Evolutionary conservation across 2,113 vertebrate genomes (phyloP).

Genomic region (Alligator sinensis): DNA sequence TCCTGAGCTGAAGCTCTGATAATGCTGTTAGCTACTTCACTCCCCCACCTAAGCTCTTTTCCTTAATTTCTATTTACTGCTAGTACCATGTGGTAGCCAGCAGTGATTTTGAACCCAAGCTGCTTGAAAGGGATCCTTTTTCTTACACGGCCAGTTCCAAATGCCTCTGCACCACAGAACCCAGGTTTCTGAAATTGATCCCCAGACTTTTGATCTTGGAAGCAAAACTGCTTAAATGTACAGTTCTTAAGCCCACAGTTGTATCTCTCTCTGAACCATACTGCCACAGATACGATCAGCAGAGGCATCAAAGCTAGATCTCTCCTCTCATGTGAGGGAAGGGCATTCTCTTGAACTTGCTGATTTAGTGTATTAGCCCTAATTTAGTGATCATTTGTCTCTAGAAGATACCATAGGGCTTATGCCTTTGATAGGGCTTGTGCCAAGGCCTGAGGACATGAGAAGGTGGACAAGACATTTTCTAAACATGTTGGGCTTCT

Average conservation of each 20-base stretch:
- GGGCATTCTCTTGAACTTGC: rapidly evolving
- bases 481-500: neutral
- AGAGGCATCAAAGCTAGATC: neutral
- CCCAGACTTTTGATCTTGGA: neutral
- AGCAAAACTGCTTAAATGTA: rapidly evolving
- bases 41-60: neutral
- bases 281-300: too few species aligned
- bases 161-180: neutral
- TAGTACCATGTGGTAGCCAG: neutral
- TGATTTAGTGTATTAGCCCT: neutral
- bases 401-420: neutral
- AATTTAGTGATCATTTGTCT: neutral
- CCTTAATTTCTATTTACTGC: neutral
- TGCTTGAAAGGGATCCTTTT: neutral
- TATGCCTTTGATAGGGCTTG: neutral
- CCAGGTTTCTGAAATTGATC: neutral
- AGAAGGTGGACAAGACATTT: conserved; percentile 16
- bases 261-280: too few species aligned
- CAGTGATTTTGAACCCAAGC: neutral
- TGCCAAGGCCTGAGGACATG: neutral
- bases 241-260: too few species aligned
- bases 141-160: neutral
- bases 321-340: rapidly evolving
- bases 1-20: neutral
- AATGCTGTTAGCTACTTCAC: rapidly evolving